Percentiles rank a stretch among this genome's conserved stretches.
Conservation (phyloP, 1,140 invertebrate genomes). For the Eubasilissa regina region DNA sequence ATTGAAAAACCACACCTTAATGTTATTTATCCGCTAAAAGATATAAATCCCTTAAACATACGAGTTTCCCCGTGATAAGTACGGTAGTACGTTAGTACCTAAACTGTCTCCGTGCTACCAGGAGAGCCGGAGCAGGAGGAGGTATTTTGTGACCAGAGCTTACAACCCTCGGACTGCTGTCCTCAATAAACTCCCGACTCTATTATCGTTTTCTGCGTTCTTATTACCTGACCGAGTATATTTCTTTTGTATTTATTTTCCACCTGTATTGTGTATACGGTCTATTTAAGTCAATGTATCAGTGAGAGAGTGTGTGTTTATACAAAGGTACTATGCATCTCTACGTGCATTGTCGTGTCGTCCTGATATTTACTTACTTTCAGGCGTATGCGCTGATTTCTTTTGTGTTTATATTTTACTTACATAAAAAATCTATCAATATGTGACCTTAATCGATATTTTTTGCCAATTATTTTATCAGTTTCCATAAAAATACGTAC, state of each 20-base stretch:
- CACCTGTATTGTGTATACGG: slow-evolving; percentile 39
- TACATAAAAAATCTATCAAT: background rate
- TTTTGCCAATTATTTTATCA: no score
- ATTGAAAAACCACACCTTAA: slow-evolving; percentile 11
- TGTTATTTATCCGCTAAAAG: slow-evolving; percentile 49
- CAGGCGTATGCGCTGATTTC: slow-evolving; percentile 5
- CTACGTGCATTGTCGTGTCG: slow-evolving; percentile 54
- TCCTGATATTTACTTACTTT: slow-evolving; percentile 16
- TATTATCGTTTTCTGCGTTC: slow-evolving; percentile 61
- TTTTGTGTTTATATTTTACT: background rate
- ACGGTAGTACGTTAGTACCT: slow-evolving; percentile 53
- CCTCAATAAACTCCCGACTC: slow-evolving; percentile 59
- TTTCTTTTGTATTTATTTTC: slow-evolving; percentile 58
- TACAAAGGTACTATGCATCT: slow-evolving; percentile 52
- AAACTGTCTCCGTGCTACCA: slow-evolving; percentile 55
- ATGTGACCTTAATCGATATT: no score
- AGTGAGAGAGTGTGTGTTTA: slow-evolving; percentile 43
- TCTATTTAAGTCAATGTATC: slow-evolving; percentile 41
- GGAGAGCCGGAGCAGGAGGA: slow-evolving; percentile 42
- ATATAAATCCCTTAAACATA: slow-evolving; percentile 57
- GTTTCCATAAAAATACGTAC: no score
- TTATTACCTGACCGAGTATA: slow-evolving; percentile 60
- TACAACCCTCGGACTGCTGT: slow-evolving; percentile 42
- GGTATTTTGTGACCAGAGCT: slow-evolving; percentile 51
- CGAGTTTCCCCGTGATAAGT: slow-evolving; percentile 55